Evolutionary conservation across 37 sponge, comb jelly and placozoan species (phyloP).

Genomic region (Amphimedon queenslandica): DNA sequence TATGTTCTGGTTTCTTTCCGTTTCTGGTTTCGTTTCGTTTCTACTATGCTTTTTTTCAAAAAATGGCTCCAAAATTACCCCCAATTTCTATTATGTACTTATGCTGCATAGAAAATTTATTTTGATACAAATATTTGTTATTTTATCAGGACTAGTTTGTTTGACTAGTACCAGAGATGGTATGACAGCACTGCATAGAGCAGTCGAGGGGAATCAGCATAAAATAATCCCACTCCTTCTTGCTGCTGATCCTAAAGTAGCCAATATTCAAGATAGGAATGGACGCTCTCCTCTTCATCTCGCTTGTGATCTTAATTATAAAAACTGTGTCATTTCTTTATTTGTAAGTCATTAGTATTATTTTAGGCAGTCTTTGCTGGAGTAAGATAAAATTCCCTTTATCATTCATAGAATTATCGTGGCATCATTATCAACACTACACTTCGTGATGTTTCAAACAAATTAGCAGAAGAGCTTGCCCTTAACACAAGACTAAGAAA

Average conservation of each 20-base stretch:
- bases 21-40: too few relatives aligned
- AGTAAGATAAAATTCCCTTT: too few relatives aligned
- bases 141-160: slow-evolving; percentile 22
- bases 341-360: neutral
- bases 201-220: slow-evolving; percentile 4
- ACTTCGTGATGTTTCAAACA: neutral
- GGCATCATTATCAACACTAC: neutral
- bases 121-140: too few relatives aligned
- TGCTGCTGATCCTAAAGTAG: slow-evolving; percentile 21
- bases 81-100: too few relatives aligned
- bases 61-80: too few relatives aligned
- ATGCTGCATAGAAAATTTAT: too few relatives aligned
- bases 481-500: neutral
- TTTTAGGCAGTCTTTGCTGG: too few relatives aligned
- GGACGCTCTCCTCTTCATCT: slow-evolving; percentile 58
- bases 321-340: neutral
- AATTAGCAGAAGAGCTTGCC: neutral
- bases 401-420: neutral
- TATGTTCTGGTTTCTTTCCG: too few relatives aligned
- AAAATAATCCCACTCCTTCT: slow-evolving; percentile 34
- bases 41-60: too few relatives aligned
- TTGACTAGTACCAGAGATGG: slow-evolving; percentile 14
- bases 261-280: slow-evolving; percentile 30
- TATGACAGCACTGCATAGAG: slow-evolving; percentile 36
- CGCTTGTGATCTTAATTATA: slow-evolving; percentile 24